Evolutionary conservation across 1,140 invertebrate genomes (phyloP).

Genomic region (Doryteuthis pealeii): DNA sequence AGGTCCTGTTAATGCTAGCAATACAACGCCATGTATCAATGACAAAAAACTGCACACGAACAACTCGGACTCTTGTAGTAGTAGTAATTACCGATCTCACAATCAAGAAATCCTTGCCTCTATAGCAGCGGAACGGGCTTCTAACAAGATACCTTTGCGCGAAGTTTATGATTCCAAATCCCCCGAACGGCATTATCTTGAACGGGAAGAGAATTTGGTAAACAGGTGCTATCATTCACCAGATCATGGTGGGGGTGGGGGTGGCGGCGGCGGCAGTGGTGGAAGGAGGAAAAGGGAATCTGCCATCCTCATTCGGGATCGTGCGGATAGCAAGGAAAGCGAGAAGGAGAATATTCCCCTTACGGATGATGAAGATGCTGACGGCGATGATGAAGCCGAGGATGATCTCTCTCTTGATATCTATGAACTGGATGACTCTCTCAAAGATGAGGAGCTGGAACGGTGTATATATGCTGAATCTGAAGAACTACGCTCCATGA

Average conservation of each 20-base stretch:
- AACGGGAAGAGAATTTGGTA: no score
- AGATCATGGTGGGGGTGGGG: no score
- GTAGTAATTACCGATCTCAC: no score
- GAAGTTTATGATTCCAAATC: no score
- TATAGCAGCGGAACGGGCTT: no score
- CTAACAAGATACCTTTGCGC: no score
- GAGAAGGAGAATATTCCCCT: slow-evolving; percentile 52
- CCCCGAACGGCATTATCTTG: no score
- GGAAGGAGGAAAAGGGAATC: background rate
- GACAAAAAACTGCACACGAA: background rate
- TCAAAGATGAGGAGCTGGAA: background rate
- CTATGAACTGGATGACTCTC: background rate
- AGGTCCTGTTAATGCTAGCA: no score
- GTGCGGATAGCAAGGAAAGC: slow-evolving; percentile 44
- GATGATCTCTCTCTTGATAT: background rate
- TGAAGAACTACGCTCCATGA: background rate
- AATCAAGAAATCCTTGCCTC: no score
- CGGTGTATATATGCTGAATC: background rate
- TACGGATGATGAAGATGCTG: slow-evolving; percentile 8
- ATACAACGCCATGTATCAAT: background rate
- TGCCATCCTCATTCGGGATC: background rate
- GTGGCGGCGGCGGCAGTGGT: no score
- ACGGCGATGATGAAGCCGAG: slow-evolving; percentile 17
- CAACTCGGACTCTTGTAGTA: background rate
- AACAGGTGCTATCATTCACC: no score